A percentile compares a stretch with the other conserved stretches of the same genome.
Evolutionary conservation across 2,888 invertebrate genomes (phyloP).

Genomic region (Xylota segnis): DNA sequence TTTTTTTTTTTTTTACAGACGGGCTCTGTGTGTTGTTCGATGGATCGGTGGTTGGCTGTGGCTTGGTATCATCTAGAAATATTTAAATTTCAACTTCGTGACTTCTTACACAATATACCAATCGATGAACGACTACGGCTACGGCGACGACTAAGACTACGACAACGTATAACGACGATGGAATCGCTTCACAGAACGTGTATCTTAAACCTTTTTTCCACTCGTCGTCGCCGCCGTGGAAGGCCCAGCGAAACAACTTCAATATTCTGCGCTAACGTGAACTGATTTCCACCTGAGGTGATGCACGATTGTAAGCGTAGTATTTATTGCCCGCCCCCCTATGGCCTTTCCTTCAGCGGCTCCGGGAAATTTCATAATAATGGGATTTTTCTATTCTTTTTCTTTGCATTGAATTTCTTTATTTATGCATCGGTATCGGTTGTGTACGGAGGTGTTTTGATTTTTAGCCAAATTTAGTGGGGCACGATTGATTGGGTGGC

Average conservation of each 20-base stretch:
- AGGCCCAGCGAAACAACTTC: conserved; percentile 16
- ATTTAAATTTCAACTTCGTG: conserved; percentile 75
- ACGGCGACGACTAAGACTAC: conserved; percentile 28
- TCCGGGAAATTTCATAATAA: conserved; percentile 71
- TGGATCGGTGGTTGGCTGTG: conserved; percentile 17
- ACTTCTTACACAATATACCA: conserved; percentile 67
- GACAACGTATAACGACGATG: conserved; percentile 17
- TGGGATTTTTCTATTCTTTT: conserved; percentile 47
- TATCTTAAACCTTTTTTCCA: conserved; percentile 20
- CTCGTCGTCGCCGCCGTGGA: neutral
- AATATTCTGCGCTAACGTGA: conserved; percentile 44
- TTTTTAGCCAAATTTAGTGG: conserved; percentile 52
- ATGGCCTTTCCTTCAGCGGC: conserved; percentile 26
- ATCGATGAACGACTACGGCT: conserved; percentile 62
- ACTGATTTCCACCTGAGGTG: conserved; percentile 77
- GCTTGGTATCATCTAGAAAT: conserved; percentile 58
- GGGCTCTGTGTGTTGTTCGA: conserved; percentile 26
- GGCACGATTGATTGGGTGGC: conserved; percentile 52
- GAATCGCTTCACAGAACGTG: conserved; percentile 16
- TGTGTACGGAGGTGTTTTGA: no score
- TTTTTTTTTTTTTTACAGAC: neutral
- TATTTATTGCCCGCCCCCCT: conserved; percentile 64
- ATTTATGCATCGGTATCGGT: conserved; percentile 2
- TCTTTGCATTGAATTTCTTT: conserved; percentile 54
- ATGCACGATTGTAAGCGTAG: conserved; percentile 71